Conservation (phyloP, 2,113 vertebrate genomes). For the Rhea americana region DNA sequence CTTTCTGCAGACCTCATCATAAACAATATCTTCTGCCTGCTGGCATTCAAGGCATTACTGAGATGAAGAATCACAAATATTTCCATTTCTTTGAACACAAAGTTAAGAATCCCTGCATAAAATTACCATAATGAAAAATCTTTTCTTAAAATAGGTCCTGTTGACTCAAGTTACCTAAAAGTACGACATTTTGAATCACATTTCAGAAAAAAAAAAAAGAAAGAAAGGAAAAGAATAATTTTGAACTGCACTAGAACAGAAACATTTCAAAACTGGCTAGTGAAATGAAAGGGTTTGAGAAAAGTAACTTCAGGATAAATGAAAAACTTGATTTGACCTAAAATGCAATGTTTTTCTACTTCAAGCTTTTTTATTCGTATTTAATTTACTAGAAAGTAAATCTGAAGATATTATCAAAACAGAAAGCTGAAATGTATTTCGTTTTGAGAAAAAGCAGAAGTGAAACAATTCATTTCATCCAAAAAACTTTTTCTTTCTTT, state of each 20-base stretch:
- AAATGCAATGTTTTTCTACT: background rate
- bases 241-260: background rate
- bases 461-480: background rate
- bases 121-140: background rate
- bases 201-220: background rate
- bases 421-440: background rate
- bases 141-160: background rate
- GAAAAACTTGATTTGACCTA: background rate
- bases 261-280: background rate
- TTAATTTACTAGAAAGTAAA: conserved; percentile 2
- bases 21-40: background rate
- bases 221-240: background rate
- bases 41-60: background rate
- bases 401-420: background rate
- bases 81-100: conserved; percentile 4
- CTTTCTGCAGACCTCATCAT: background rate
- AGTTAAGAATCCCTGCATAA: background rate
- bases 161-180: background rate
- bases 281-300: background rate
- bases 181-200: background rate
- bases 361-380: background rate
- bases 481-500: background rate
- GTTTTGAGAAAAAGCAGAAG: background rate
- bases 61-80: background rate
- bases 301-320: background rate